Evolutionary conservation across 92 coral and sea anemone species (phyloP).

Genomic region (Muricea muricata): DNA sequence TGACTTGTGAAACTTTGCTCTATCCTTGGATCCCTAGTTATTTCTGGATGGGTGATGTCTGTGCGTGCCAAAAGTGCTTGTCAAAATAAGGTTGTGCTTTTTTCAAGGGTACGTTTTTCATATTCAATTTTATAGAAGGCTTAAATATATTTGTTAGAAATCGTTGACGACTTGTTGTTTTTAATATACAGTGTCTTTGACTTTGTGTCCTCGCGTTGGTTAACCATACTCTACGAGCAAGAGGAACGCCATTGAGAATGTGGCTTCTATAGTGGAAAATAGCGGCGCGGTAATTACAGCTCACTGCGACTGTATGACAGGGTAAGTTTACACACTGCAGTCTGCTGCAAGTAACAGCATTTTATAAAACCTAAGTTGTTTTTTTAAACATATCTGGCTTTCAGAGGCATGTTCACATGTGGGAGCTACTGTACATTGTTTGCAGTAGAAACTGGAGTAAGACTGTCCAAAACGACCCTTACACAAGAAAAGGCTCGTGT

Average conservation of each 20-base stretch:
- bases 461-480: conserved; percentile 46
- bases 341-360: no score
- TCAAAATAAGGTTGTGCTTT: background rate
- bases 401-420: conserved; percentile 70
- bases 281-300: conserved; percentile 31
- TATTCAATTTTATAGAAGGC: conserved; percentile 20
- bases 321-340: no score
- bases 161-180: no score
- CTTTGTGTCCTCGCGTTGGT: background rate
- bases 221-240: background rate
- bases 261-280: conserved; percentile 48
- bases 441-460: conserved; percentile 67
- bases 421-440: conserved; percentile 70
- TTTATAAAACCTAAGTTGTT: no score
- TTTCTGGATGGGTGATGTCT: conserved; percentile 44
- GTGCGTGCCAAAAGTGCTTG: conserved; percentile 12
- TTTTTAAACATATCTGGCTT: background rate
- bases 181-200: background rate
- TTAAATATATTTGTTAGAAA: no score
- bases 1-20: no score
- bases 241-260: conserved; percentile 32
- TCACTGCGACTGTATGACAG: conserved; percentile 63
- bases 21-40: no score
- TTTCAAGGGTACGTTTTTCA: conserved; percentile 19
- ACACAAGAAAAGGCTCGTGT: conserved; percentile 61